These are phyloP conservation scores for Creontiades dilutus DNA, from an alignment of 2,888 invertebrate genomes.

Conservation along the genomic window DNA sequence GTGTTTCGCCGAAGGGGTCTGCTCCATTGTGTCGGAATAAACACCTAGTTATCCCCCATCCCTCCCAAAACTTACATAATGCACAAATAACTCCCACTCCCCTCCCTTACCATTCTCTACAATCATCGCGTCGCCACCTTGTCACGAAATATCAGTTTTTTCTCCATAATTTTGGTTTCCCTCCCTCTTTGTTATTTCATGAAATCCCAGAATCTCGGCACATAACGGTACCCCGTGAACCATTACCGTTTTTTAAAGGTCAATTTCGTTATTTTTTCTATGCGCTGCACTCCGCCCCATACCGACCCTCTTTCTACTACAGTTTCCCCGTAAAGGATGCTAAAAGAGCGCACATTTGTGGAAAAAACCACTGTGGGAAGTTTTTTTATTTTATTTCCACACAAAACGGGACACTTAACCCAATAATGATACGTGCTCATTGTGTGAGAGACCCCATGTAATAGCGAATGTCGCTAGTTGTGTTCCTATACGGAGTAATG, in stretches of 20 bases:
- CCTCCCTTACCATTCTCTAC: too few relatives aligned
- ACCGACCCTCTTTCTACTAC: neutral
- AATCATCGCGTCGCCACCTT: neutral
- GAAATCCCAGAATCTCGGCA: neutral
- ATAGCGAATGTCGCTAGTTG: too few relatives aligned
- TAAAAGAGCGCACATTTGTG: neutral
- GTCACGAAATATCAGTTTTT: constrained; percentile 10
- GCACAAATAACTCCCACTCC: neutral
- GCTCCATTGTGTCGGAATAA: constrained; percentile 62
- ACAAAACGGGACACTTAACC: neutral
- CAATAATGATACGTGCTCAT: neutral
- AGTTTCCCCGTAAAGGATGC: neutral
- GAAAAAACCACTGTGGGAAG: neutral
- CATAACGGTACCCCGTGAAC: constrained; percentile 11
- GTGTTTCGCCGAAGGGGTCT: constrained; percentile 29
- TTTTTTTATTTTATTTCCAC: neutral
- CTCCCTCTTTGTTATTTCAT: neutral
- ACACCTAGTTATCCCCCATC: constrained; percentile 67
- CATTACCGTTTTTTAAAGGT: constrained; percentile 50
- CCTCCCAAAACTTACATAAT: constrained; percentile 61
- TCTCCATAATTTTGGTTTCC: neutral
- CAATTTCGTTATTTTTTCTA: neutral
- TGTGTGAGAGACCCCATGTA: neutral
- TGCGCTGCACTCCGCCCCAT: neutral
- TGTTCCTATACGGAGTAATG: too few relatives aligned